Base-by-base conservation (phyloP, 2,797 vertebrate genomes). In the Galaxias olidus region DNA sequence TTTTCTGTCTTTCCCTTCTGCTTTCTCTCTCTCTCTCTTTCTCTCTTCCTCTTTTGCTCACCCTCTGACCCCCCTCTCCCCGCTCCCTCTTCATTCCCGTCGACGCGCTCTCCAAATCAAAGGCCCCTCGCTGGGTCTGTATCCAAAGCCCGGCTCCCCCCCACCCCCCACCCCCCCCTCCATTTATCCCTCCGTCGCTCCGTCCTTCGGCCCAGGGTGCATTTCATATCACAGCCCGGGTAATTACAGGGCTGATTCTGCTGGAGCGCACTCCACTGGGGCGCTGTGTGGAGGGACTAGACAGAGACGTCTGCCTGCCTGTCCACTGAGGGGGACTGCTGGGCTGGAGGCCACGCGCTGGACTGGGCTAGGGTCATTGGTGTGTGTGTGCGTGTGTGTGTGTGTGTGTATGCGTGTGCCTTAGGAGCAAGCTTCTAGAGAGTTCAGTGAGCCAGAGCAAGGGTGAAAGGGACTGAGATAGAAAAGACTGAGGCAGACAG, bases 221-320 rank as follows among this genome's bases (percentile, higher is more conserved):
- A 66, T 74, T 75, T 63, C 55, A 73, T 67, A 56, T 72, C 65
- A 71, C 46, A 12, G 61, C 62, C 67, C 42, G 66, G 7, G 57
- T 74, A 77, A 78, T 79, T 76, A 71, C 67, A 46, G 20, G 57
- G 66, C 70, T 77, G 68, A 77, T 78, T 72, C 50, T 60, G 67
- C 60, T 61, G 59, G 64, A 48, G 67, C 71, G 61, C 51, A 61
- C 71, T 72, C 75, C 20, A 71, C 65, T 74, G 60, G 55, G 55
- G 44, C 53, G 46, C 53, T 65, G 59, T 45, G 56, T 62, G 62
- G 17, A 46, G 59, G 60, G 73, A 73, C 73, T 73, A 69, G 75
- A 80, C 72, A 11, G 47, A 76, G 62, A 30, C 43, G 41, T 47
- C 42, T 45, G 10, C 18, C 30, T 11, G 0, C 10, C 15, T 6